phyloP scores from a whole-genome alignment of 2,797 vertebrate genomes.

The Somateria mollissima region DNA sequence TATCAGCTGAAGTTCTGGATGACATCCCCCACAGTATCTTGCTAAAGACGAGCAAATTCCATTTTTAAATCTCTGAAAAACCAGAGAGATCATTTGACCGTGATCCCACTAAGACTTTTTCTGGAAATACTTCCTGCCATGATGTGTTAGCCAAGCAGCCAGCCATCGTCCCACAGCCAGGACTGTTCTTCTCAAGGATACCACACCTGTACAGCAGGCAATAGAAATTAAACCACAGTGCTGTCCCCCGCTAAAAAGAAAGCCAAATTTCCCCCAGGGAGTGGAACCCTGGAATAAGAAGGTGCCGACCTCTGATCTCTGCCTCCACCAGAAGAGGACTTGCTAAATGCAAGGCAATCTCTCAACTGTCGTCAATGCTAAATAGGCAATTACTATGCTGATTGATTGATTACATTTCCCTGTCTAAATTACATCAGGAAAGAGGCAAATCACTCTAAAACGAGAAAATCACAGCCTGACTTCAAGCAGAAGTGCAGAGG shows the following conservation, averaged over 20 bases:
- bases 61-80: not conserved
- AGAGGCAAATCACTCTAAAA: conserved; percentile 13
- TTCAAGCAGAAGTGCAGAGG: not conserved
- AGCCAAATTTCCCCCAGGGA: not conserved
- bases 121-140: not conserved
- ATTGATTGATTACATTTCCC: conserved; percentile 64
- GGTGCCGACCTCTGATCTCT: conserved; percentile 15
- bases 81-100: rapidly evolving
- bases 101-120: not conserved
- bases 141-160: not conserved
- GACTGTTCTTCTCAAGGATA: not conserved
- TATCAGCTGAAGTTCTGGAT: not conserved
- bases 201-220: not conserved
- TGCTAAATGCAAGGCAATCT: conserved; percentile 40
- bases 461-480: conserved; percentile 9
- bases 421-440: conserved; percentile 29
- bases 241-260: not conserved
- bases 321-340: not conserved
- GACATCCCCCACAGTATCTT: not conserved
- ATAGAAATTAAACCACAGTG: not conserved
- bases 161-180: not conserved
- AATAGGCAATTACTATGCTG: conserved; percentile 65
- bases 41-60: not conserved
- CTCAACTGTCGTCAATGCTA: conserved; percentile 19
- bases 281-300: not conserved